Base-by-base conservation (phyloP, 2,797 vertebrate species). In the Pempheris klunzingeri region DNA sequence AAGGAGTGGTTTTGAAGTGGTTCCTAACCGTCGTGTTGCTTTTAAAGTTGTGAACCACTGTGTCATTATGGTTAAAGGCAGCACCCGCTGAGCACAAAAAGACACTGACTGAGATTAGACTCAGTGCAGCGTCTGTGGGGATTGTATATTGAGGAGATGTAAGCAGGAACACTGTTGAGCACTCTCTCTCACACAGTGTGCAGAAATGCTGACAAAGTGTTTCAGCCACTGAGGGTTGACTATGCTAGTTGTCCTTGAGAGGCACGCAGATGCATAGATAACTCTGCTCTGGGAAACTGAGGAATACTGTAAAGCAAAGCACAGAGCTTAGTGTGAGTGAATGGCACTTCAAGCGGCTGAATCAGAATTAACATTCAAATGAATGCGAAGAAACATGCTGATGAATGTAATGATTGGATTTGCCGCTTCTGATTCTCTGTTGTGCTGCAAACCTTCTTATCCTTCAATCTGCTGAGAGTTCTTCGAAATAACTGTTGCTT, bases 201-300 rank as follows among this genome's bases (percentile, higher is more conserved):
- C 10, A 79, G 64, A 85, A 85, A 80, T 65, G 88, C 91, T 91
- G 90, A 93, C 82, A 12, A 43, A 30, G 90, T 32, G 58, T 46
- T 84, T 58, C 59, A 57, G 64, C 59, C 59, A 26, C 64, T 55
- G 75, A 77, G 76, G 73, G 78, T 86, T 61, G 74, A 79, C 53
- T 54, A 32, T 4, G 66, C 50, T 41, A 1, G 69, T 30, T 52
- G 87, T 89, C 89, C 89, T 92, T 92, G 87, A 71, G 75, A 73
- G 41, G 49, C 41, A 55, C 8, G 36, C n/a, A 62, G 76, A 86
- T 65, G 13, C 75, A 77, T 10, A 62, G 73, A 81, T 81, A 82
- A 53, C 60, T 2, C 58, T 72, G 83, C 74, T 46, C 62, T 8
- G 69, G 64, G 78, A 87, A 17, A 43, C 15, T 7, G 43, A 71